Evolutionary conservation across 2,113 vertebrate species (phyloP), one percentile per base, ranked within the genome.

Genomic region (Dasypus novemcinctus): DNA sequence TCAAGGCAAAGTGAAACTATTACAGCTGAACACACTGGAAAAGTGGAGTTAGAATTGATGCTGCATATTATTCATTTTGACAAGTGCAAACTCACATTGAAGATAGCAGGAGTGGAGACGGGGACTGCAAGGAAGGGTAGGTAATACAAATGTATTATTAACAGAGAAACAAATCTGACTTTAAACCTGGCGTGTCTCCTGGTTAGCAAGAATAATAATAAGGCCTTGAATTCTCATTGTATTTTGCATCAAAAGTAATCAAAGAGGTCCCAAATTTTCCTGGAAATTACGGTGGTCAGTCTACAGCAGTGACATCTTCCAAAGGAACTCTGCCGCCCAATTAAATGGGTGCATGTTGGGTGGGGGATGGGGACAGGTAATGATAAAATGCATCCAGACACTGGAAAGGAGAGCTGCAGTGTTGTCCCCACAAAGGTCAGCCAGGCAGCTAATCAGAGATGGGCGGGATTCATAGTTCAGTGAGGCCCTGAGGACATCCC

Each of bases 51-150:
- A 98, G 97, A 98, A 98, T 97, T 98, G 98, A 98, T 98, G 98
- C 97, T 90, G 85, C 96, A 46, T 98, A 98, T 98, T 98, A 98
- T 96, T 99, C 98, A 98, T 98, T 98, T 97, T 98, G 98, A 99
- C 98, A 98, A 98, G 98, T 98, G 98, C 98, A 98, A 98, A 98
- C 98, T 98, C 97, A 98, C 98, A 96, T 49, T 97, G 97, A 98
- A 98, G 98, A 98, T 98, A 98, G 98, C 98, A 97, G 97, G 97
- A 93, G 95, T 94, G 75, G 92, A 98, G 96, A 97, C 96, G 54
- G 82, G 96, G 96, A 96, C 97, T 98, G 97, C 91, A 91, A 94
- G 97, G 97, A 96, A 96, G 96, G 96, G 97, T 98, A 98, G 96
- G 97, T 98, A 98, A 98, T 97, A 97, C 98, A 98, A 98, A 98